These are phyloP conservation scores for Tridacna gigas DNA, from an alignment of 2,888 invertebrate species.

Conservation along the genomic window DNA sequence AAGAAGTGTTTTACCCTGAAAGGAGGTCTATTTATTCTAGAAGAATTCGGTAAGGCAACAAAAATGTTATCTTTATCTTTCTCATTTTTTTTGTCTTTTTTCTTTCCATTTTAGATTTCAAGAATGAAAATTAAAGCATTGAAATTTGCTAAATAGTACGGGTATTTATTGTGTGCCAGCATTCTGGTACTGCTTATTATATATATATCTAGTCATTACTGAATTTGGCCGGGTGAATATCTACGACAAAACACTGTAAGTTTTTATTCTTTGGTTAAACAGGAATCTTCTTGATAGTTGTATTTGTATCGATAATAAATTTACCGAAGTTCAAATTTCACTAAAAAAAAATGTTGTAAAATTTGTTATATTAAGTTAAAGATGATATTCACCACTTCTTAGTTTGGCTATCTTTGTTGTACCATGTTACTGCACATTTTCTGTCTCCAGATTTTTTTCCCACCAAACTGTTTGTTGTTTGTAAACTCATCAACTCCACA, in stretches of 20 bases:
- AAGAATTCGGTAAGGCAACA: slow-evolving; percentile 97
- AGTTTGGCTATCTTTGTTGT: slow-evolving; percentile 21
- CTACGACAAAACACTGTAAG: not conserved
- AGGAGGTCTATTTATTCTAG: slow-evolving; percentile 99
- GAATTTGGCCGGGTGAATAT: slow-evolving; percentile 23
- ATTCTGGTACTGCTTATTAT: not conserved
- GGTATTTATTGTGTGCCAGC: slow-evolving; percentile 46
- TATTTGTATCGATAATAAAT: too few species aligned
- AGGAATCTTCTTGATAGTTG: too few species aligned
- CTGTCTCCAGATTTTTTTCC: slow-evolving; percentile 23
- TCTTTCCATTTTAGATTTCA: slow-evolving; percentile 67
- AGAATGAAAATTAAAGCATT: slow-evolving; percentile 60
- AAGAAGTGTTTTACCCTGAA: slow-evolving; percentile 99
- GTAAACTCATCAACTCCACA: not conserved
- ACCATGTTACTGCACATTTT: slow-evolving; percentile 7
- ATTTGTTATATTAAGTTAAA: too few species aligned
- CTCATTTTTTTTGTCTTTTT: slow-evolving; percentile 51
- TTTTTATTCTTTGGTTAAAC: not conserved
- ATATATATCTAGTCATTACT: slow-evolving; percentile 7
- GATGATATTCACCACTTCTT: slow-evolving; percentile 13
- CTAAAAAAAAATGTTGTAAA: too few species aligned
- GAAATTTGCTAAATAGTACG: slow-evolving; percentile 57
- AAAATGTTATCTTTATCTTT: slow-evolving; percentile 59
- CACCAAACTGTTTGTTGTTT: not conserved
- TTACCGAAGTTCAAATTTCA: too few species aligned